Evolutionary conservation across 2,888 invertebrate species (phyloP), one percentile per base, ranked within the genome.

Genomic region (Cartodere bifasciata): DNA sequence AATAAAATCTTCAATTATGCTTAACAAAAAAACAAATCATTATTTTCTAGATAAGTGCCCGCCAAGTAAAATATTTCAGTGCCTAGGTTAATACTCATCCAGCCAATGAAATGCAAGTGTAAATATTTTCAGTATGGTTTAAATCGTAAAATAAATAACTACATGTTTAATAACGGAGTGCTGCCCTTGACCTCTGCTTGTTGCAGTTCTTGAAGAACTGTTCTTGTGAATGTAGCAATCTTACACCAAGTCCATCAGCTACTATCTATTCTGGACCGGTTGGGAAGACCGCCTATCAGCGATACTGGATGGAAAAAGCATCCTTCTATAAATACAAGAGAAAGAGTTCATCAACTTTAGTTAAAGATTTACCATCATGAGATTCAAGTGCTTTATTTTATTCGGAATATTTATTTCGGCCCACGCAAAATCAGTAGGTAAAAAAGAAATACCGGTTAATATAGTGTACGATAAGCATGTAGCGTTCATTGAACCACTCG

Each of bases 111-210:
- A n/a, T n/a, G n/a, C n/a, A n/a, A n/a, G n/a, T n/a, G n/a, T n/a
- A n/a, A n/a, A n/a, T n/a, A n/a, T n/a, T n/a, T n/a, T n/a, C n/a
- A n/a, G n/a, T n/a, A n/a, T n/a, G n/a, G n/a, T n/a, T n/a, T n/a
- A n/a, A n/a, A n/a, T n/a, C n/a, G n/a, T n/a, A n/a, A n/a, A n/a
- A n/a, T n/a, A n/a, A n/a, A n/a, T n/a, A n/a, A n/a, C n/a, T n/a
- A n/a, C n/a, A n/a, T n/a, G n/a, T n/a, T n/a, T n/a, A 23, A 16
- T 27, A 16, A 29, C 22, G 16, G 16, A 28, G 16, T 23, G 24
- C 15, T 24, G 29, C 29, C 33, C 28, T 33, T 33, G 33, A 33
- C 33, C 33, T 28, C 33, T 20, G 20, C 20, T 11, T 23, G 16
- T 28, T 29, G 28, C 33, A 33, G 23, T 33, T 33, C 33, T 24